Evolutionary conservation across 2,797 vertebrate genomes (phyloP), one percentile per base, ranked within the genome.

Genomic region (Anolis apletophallus): DNA sequence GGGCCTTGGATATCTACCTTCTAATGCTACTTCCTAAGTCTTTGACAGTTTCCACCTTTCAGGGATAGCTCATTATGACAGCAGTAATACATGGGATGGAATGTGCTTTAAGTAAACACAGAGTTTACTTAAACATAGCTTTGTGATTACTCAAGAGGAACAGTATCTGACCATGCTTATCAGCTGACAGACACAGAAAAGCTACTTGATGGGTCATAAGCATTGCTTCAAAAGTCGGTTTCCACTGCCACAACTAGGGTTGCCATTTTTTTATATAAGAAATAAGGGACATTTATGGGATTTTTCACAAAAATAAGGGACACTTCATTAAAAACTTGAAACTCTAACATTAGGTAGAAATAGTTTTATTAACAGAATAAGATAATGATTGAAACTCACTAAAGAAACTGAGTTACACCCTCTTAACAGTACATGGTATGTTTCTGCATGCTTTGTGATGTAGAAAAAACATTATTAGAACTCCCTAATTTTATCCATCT

Each of bases 111-210:
- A 74, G n/a, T 46, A 74, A 84, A 75, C 57, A 75, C 19, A 64
- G 19, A n/a, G 40, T 12, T 46, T 46, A 46, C 46, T 46, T 46
- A 74, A 75, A 75, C 57, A 75, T 12, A 64, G 19, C 21, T 19
- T 12, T 74, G 72, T 50, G 50, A 50, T 50, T 36, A 55, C 36
- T 75, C 81, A 61, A n/a, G 21, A 61, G 55, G 55, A 17, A 59
- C 46, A 32, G 5, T 84, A 75, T 75, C 82, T 75, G 57, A 75
- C 23, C 12, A 1, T 14, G 72, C 57, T 84, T 75, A 75, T 84
- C 82, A 50, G 19, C 13, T 46, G 72, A 75, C 57, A 83, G 74
- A 75, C 81, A 83, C 71, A 84, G 57, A 84, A 8, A 75, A 64
- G 57, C 57, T 64, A 84, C 40, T 50, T 75, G 40, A 75, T 50